Percentiles rank a stretch among this genome's conserved stretches.
Evolutionary conservation across 2,888 invertebrate genomes (phyloP).

Genomic region (Hypena proboscidalis): DNA sequence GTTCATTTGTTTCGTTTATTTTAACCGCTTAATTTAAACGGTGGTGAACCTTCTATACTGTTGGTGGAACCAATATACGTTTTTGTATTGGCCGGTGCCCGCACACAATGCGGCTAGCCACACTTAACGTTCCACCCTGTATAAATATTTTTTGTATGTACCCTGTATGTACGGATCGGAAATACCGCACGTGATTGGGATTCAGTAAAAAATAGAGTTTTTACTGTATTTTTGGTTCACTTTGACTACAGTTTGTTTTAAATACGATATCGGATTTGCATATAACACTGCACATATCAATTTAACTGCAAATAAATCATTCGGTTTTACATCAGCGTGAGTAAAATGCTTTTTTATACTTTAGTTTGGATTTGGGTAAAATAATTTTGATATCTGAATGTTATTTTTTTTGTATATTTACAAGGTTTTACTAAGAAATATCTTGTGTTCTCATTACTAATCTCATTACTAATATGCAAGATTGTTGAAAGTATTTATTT

Average conservation of each 20-base stretch:
- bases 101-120: slow-evolving; percentile 9
- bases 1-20: no score
- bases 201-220: no score
- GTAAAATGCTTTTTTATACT: neutral
- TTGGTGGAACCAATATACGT: slow-evolving; percentile 1
- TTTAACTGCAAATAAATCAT: slow-evolving; percentile 10
- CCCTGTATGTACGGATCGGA: neutral
- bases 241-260: slow-evolving; percentile 31
- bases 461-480: no score
- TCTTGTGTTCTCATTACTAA: no score
- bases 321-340: neutral
- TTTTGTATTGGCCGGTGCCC: slow-evolving; percentile 1
- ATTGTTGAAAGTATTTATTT: no score
- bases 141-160: slow-evolving; percentile 1
- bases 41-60: slow-evolving; percentile 4
- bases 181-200: neutral
- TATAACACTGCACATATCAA: slow-evolving; percentile 16
- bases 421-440: no score
- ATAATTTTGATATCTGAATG: no score
- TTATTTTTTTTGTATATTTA: no score
- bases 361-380: no score
- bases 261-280: slow-evolving; percentile 23
- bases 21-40: slow-evolving; percentile 9
- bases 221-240: neutral
- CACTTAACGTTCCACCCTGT: slow-evolving; percentile 2